phyloP scores from a whole-genome alignment of 2,113 vertebrate species.

The Pterophyllum scalare region DNA sequence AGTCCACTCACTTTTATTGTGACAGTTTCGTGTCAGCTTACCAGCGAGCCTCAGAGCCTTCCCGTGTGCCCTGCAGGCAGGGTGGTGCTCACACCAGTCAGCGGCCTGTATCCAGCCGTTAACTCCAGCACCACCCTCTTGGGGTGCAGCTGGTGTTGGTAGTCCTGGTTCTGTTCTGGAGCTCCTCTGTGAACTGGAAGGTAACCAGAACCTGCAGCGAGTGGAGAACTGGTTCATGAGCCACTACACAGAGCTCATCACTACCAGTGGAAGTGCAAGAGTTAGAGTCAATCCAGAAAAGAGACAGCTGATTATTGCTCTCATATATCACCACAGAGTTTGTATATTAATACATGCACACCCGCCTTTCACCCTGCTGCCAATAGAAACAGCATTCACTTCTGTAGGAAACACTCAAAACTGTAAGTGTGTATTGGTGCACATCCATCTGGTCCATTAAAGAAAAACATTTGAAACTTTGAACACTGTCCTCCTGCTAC shows the following conservation, averaged over 20 bases:
- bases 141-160: not conserved
- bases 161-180: not conserved
- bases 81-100: not conserved
- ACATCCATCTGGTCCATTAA: too few relatives aligned
- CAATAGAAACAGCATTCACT: not conserved
- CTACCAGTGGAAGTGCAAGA: not conserved
- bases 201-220: not conserved
- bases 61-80: not conserved
- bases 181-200: too few relatives aligned
- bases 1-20: not conserved
- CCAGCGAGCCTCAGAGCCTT: too few relatives aligned
- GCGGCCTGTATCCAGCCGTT: not conserved
- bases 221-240: not conserved
- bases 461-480: too few relatives aligned
- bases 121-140: too few relatives aligned
- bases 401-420: not conserved
- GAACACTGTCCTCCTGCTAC: too few relatives aligned
- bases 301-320: not conserved
- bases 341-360: rapidly evolving
- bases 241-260: not conserved
- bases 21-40: too few relatives aligned
- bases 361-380: not conserved
- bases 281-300: too few relatives aligned
- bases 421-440: too few relatives aligned
- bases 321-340: not conserved